A percentile compares a stretch with the other conserved stretches of the same genome.
Evolutionary conservation across 2,888 invertebrate genomes (phyloP).

Genomic region (Xylocampa areola): DNA sequence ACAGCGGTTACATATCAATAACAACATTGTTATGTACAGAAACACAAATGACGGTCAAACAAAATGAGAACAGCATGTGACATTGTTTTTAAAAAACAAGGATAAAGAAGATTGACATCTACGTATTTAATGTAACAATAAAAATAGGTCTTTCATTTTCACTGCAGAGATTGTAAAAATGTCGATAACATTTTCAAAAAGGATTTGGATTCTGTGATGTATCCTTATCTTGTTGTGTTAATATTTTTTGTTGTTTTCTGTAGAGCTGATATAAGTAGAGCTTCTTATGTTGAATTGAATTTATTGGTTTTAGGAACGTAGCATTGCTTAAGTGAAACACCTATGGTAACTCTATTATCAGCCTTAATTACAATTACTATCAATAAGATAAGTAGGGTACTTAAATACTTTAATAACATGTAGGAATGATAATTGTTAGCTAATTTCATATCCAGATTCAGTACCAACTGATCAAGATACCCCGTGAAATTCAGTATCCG

Average conservation of each 20-base stretch:
- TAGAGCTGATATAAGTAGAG: neutral
- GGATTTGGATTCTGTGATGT: neutral
- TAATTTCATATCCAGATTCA: slow-evolving; percentile 10
- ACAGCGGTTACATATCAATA: slow-evolving; percentile 7
- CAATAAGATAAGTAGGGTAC: slow-evolving; percentile 31
- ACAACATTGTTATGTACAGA: slow-evolving; percentile 17
- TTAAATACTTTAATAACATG: neutral
- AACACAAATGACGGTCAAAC: neutral
- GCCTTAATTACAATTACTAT: slow-evolving; percentile 12
- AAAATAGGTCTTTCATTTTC: slow-evolving; percentile 3
- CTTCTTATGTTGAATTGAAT: neutral
- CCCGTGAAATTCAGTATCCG: slow-evolving; percentile 54
- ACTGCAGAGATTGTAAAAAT: slow-evolving; percentile 11
- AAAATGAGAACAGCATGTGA: slow-evolving; percentile 16
- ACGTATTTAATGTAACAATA: slow-evolving; percentile 6
- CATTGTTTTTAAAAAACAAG: slow-evolving; percentile 24
- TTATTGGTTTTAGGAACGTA: neutral
- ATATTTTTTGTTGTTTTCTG: neutral
- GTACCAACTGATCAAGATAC: slow-evolving; percentile 12
- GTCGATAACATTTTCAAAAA: slow-evolving; percentile 6
- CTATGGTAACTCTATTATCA: slow-evolving; percentile 27
- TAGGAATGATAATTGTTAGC: slow-evolving; percentile 5
- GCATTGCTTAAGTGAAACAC: slow-evolving; percentile 7
- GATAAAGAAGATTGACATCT: slow-evolving; percentile 17
- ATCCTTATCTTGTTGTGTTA: neutral